Base-by-base conservation (phyloP, 1,140 invertebrate genomes). In the Prorops nasuta region DNA sequence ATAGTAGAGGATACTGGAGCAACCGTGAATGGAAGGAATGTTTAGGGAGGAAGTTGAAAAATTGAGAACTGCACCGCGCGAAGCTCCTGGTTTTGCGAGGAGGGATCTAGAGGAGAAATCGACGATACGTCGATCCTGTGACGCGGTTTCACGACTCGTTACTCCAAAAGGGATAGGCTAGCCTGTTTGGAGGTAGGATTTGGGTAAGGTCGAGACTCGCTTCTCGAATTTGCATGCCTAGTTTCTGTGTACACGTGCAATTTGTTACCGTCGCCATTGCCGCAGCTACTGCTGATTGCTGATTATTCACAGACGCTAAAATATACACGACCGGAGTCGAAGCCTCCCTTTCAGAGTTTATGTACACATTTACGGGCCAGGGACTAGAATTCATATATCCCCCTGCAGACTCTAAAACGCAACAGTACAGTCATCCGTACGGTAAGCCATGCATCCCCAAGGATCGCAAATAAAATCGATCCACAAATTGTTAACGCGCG, bases 301-400 rank as follows among this genome's bases (percentile, higher is more conserved):
- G 61, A 64, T 64, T 64, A 64, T 64, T 64, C 61, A 64, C 60
- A 63, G 61, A 64, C 60, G 61, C 57, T 64, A 63, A 64, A 64
- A 64, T 63, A 63, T 64, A 64, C 60, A 64, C 60, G 54, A 45
- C 47, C 52, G 46, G 56, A 54, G 46, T 46, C 52, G 56, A 55
- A 28, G 10, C 40, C 38, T 47, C 55, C 37, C 24, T 47, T 44
- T 34, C 28, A 31, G 51, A 51, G 51, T 60, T 60, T 63, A 55
- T 59, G 56, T 63, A 62, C 59, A 62, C 50, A 62, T 54, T 52
- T 43, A 42, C 19, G 42, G 40, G 46, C 42, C 15, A 28, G 35
- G 41, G 24, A 49, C 40, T 46, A 54, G 47, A 46, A 58, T 56
- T 60, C 58, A 56, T 59, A 49, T 43, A 50, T 45, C 40, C 49